Evolutionary conservation across 2,888 invertebrate genomes (phyloP), one percentile per base, ranked within the genome.

Genomic region (Agrochola lychnidis): DNA sequence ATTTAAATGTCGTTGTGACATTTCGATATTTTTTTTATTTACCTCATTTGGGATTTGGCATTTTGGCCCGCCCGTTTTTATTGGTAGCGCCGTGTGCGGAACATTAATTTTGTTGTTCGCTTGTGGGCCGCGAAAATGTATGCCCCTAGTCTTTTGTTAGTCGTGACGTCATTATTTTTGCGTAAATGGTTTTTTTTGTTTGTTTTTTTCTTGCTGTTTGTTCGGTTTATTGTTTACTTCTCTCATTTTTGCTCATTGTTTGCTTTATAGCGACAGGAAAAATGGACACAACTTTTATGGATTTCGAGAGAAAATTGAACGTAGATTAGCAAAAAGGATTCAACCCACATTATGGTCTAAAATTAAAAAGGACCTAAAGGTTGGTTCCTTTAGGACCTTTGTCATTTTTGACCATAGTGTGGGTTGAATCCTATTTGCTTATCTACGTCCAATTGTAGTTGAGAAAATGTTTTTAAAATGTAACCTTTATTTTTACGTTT

Each of bases 11-110:
- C 95, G 91, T 84, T 89, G 89, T 95, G 96, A 88, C 96, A 95
- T 96, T 96, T 96, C 83, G 85, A 75, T 62, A 70, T 77, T 92
- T 84, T 95, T 95, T 96, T 96, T 96, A 96, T 95, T 96, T 94
- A 95, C 95, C 94, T 95, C 96, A 94, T 95, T 96, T 95, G 93
- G 94, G 93, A 94, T 94, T 92, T 96, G 96, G 92, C 96, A 96
- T 96, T 96, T 96, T 83, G 92, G 90, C 85, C 89, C 88, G 88
- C 88, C 84, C 90, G 91, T 93, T 95, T 95, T 96, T 96, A 96
- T 95, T 92, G 93, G 92, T 90, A 89, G 90, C 89, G 91, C 90
- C 90, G 93, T 94, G 93, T 94, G 95, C 95, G 96, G 94, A 94
- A 95, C 96, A 96, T 96, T 96, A 96, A 96, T 95, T 95, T 93